Percentiles rank a stretch among this genome's conserved stretches.
Conservation (phyloP, 1,140 invertebrate species). For the Drosophila mayri region DNA sequence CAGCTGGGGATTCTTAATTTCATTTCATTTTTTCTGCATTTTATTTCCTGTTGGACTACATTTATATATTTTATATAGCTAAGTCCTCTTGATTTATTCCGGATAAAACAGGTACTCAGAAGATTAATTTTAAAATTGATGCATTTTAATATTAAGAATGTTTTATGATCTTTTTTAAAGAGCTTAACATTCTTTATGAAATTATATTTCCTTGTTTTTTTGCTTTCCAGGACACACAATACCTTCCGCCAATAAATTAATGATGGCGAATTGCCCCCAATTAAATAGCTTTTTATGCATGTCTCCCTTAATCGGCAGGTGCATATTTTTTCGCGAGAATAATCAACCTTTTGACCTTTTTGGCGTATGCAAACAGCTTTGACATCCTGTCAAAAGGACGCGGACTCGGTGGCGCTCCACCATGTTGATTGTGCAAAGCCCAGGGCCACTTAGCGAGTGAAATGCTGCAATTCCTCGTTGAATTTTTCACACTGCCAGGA, state of each 20-base stretch:
- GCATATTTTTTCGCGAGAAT: slow-evolving; percentile 4
- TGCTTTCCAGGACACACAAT: neutral
- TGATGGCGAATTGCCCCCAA: slow-evolving; percentile 3
- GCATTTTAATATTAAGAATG: too few species aligned
- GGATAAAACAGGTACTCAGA: neutral
- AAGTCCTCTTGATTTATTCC: neutral
- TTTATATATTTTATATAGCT: neutral
- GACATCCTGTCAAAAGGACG: slow-evolving; percentile 16
- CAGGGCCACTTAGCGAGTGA: slow-evolving; percentile 44
- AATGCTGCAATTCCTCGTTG: slow-evolving; percentile 46
- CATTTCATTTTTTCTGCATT: neutral
- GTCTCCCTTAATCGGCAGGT: neutral
- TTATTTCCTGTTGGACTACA: neutral
- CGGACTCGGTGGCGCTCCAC: neutral
- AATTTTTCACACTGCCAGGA: slow-evolving; percentile 29
- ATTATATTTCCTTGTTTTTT: neutral
- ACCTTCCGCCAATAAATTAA: neutral
- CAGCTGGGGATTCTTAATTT: neutral
- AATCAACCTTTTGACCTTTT: slow-evolving; percentile 25
- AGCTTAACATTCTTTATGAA: neutral
- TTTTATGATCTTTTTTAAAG: neutral
- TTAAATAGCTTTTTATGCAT: slow-evolving; percentile 2
- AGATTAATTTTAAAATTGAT: too few species aligned
- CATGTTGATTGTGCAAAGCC: slow-evolving; percentile 62
- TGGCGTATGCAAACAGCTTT: slow-evolving; percentile 27